Evolutionary conservation across 2,797 vertebrate species (phyloP), one percentile per base, ranked within the genome.

Genomic region (Gastrophryne carolinensis): DNA sequence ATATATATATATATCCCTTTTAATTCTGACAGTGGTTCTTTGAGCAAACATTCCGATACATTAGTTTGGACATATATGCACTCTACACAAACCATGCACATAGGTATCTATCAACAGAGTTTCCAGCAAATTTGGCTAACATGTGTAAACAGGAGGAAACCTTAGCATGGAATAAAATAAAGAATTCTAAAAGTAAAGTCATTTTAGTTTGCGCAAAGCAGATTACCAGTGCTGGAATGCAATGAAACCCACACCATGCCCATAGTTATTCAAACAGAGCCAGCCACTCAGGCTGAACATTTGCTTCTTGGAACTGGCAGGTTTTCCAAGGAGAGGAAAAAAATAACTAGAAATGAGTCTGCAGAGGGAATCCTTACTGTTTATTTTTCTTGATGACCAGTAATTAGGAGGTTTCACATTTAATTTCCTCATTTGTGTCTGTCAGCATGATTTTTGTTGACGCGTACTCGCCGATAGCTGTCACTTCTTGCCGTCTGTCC

Each of bases 221-320:
- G 75, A 78, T 78, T 78, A 78, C 60, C 30, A 66, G 65, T 71
- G 52, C 67, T 78, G 75, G 75, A 78, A 78, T 71, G 67, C 52
- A 78, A 64, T 72, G 60, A 72, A 78, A 78, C 23, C 26, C 58
- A 78, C 60, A 72, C 75, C 75, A 72, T 44, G 30, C 11, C 60
- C 41, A 72, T 65, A 70, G 75, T 60, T 53, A 72, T 63, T 78
- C 39, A 56, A 19, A 63, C 53, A 52, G 53, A 58, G 73, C 19
- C 56, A 72, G 37, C 56, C 52, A 72, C 68, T 71, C 66, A 77
- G 41, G 67, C 61, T 39, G 67, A 78, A 78, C 68, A 58, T 65
- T 77, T 72, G 29, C 75, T 78, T 72, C 75, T 78, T 78, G 71
- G 68, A 78, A 58, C 67, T 72, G 68, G 37, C 34, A 66, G 30